Conservation (phyloP, 92 coral and sea anemone genomes). For the Actinernus sp. region DNA sequence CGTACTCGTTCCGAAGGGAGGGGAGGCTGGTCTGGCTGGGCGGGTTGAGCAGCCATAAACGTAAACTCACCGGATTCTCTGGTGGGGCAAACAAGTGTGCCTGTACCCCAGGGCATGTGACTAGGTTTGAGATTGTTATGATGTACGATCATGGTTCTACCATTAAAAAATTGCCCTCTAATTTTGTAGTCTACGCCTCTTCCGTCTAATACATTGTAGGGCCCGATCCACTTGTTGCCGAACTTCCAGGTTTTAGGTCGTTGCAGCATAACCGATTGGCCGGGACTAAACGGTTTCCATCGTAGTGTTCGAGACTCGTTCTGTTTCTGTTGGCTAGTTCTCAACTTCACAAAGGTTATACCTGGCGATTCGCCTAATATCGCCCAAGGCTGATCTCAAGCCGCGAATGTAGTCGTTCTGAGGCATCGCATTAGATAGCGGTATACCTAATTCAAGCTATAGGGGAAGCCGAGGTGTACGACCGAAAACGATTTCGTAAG, state of each 20-base stretch:
- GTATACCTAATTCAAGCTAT: conserved; percentile 37
- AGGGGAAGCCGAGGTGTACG: conserved; percentile 29
- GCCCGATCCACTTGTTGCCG: conserved; percentile 58
- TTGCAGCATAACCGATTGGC: conserved; percentile 38
- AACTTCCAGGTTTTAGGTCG: conserved; percentile 57
- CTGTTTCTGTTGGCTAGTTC: conserved; percentile 5
- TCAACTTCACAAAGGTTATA: not conserved
- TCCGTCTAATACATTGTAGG: conserved; percentile 20
- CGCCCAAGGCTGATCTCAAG: not conserved
- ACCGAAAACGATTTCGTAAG: conserved; percentile 35
- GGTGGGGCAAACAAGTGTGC: conserved; percentile 26
- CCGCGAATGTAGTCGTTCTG: conserved; percentile 1
- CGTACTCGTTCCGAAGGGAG: not conserved
- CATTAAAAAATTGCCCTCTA: not conserved
- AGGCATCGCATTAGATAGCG: conserved; percentile 7
- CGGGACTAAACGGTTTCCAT: conserved; percentile 23
- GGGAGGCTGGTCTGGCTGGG: conserved; percentile 1
- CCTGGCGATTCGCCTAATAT: conserved; percentile 6
- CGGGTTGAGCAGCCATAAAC: too few relatives aligned
- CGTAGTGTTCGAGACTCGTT: not conserved
- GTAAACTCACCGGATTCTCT: conserved; percentile 13
- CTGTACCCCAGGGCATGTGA: conserved; percentile 12
- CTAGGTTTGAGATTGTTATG: conserved; percentile 30
- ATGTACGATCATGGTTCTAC: conserved; percentile 21
- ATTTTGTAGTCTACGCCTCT: conserved; percentile 50